Evolutionary conservation across 92 coral and sea anemone genomes (phyloP).

Genomic region (Parazoanthus atlanticus): DNA sequence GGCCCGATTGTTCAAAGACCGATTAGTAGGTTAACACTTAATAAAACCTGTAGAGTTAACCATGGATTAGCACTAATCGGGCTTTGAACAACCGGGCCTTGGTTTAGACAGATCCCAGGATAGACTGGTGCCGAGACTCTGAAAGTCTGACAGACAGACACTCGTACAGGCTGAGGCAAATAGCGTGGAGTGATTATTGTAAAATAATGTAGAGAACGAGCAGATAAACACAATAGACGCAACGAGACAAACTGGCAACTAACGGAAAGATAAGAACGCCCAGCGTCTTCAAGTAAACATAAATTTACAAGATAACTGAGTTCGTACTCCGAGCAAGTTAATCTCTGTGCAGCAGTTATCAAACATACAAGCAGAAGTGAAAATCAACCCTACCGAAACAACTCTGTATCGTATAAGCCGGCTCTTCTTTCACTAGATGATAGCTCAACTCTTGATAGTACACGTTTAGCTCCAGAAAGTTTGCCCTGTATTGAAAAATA

Average conservation of each 20-base stretch:
- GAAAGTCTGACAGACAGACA: background rate
- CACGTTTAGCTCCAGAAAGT: slow-evolving; percentile 12
- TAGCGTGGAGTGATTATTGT: background rate
- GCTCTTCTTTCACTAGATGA: background rate
- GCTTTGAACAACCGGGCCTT: too few species aligned
- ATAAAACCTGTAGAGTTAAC: too few species aligned
- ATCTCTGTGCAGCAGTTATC: too few species aligned
- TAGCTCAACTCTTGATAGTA: slow-evolving; percentile 15
- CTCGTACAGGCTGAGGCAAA: background rate
- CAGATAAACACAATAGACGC: too few species aligned
- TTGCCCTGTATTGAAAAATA: background rate
- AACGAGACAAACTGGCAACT: too few species aligned
- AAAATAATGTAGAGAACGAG: too few species aligned
- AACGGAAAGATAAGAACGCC: too few species aligned
- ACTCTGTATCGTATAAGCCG: background rate
- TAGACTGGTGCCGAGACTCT: background rate
- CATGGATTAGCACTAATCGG: too few species aligned
- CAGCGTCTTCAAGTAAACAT: too few species aligned
- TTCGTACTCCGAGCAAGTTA: background rate
- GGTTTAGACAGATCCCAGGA: background rate
- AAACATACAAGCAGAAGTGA: too few species aligned
- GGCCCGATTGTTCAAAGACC: too few species aligned
- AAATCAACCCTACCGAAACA: slow-evolving; percentile 5
- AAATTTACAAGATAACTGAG: background rate
- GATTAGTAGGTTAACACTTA: too few species aligned